Evolutionary conservation across 2,797 vertebrate species (phyloP).

Genomic region (Anguilla pacifica): DNA sequence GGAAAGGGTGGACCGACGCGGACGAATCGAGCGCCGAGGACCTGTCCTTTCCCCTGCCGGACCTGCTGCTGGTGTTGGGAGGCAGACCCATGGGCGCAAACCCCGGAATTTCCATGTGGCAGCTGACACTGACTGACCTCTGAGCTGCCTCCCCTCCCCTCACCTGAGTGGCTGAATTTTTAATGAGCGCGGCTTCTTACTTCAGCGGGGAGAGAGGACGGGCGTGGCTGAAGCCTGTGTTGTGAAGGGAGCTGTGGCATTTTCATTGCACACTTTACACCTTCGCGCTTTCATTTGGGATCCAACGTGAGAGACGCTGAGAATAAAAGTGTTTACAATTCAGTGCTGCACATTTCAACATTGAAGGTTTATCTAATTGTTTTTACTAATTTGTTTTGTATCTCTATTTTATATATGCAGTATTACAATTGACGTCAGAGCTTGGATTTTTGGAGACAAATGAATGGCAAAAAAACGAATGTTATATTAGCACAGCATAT

Average conservation of each 20-base stretch:
- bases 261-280: background rate
- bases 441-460: background rate
- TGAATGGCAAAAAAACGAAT: background rate
- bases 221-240: background rate
- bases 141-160: constrained; percentile 31
- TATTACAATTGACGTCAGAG: background rate
- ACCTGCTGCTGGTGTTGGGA: constrained; percentile 78
- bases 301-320: background rate
- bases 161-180: background rate
- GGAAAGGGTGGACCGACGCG: constrained; percentile 43
- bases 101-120: constrained; percentile 72
- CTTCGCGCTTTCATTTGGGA: background rate
- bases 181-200: background rate
- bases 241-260: background rate
- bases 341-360: background rate
- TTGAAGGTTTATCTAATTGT: background rate
- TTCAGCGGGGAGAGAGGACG: background rate
- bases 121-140: constrained; percentile 69
- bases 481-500: background rate
- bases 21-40: constrained; percentile 35
- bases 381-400: background rate
- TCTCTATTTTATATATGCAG: constrained; percentile 6
- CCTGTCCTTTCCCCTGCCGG: constrained; percentile 57
- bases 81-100: constrained; percentile 71
- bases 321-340: background rate